Percentiles rank a stretch among this genome's conserved stretches.
These are phyloP conservation scores for Ceuthmochares aereus DNA, from an alignment of 2,113 vertebrate genomes.

Conservation along the genomic window DNA sequence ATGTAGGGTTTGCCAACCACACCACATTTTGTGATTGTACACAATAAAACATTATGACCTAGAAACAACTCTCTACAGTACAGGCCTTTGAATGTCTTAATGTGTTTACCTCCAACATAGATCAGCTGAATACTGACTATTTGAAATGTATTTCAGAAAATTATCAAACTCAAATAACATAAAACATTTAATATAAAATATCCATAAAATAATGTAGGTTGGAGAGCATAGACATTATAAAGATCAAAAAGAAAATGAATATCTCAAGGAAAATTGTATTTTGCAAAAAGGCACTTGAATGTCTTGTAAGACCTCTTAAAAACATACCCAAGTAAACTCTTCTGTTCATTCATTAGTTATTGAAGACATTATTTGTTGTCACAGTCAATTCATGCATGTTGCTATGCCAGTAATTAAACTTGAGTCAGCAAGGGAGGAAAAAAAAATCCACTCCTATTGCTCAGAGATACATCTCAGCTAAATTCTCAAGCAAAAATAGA, in stretches of 20 bases:
- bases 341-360: neutral
- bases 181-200: neutral
- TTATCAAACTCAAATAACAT: neutral
- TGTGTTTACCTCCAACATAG: constrained; percentile 50
- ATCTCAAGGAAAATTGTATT: neutral
- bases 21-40: constrained; percentile 72
- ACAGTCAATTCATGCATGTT: neutral
- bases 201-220: neutral
- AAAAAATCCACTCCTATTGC: neutral
- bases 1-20: constrained; percentile 68
- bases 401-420: neutral
- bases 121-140: constrained; percentile 32
- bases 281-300: neutral
- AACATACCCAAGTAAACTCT: neutral
- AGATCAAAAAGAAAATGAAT: neutral
- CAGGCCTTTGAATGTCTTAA: constrained; percentile 58
- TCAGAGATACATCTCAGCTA: neutral
- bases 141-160: constrained; percentile 33
- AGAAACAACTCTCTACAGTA: constrained; percentile 51
- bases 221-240: neutral
- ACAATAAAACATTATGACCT: constrained; percentile 75
- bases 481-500: neutral
- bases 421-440: neutral
- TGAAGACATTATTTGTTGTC: neutral
- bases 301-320: neutral